Evolutionary conservation across 2,888 invertebrate species (phyloP), one percentile per base, ranked within the genome.

Genomic region (Drosophila algonquin): DNA sequence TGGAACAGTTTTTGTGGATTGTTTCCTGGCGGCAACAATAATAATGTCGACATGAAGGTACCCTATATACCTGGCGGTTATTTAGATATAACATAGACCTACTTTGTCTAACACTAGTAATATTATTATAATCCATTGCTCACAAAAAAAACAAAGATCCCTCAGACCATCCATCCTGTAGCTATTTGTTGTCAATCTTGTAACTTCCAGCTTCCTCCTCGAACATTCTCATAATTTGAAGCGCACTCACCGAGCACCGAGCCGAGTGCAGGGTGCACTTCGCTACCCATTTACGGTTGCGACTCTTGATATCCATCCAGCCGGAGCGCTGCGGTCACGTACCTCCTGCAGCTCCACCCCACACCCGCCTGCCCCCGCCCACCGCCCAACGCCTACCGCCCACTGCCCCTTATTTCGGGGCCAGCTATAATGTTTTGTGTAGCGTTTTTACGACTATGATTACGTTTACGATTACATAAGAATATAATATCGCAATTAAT

Each of bases 401-500:
- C 10, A 14, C 40, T 44, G 35, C 24, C 16, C 61, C 35, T 21
- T 57, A 55, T 57, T 69, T 67, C 44, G 74, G 63, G 81, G 72
- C 67, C 81, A 73, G 63, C 64, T 63, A 76, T 82, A 80, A 65
- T 77, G 76, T 81, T 81, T 84, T 73, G 72, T 76, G 87, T 73
- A 71, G 72, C 75, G 79, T 71, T 87, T 80, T 74, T 65, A 77
- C 74, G 77, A 87, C 83, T 75, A 73, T 81, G 89, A 84, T 85
- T 89, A 87, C 85, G 80, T 85, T 85, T 89, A 89, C 84, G 84
- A 85, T 85, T 88, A 87, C 87, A 89, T 88, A 87, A 89, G 89
- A 89, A 89, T 88, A 86, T 88, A 88, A 88, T 88, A 89, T 88
- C 88, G 87, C 87, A 89, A 87, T 87, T 87, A 87, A 89, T 87